phyloP scores from a whole-genome alignment of 2,888 invertebrate genomes.

The Ditula angustiorana region DNA sequence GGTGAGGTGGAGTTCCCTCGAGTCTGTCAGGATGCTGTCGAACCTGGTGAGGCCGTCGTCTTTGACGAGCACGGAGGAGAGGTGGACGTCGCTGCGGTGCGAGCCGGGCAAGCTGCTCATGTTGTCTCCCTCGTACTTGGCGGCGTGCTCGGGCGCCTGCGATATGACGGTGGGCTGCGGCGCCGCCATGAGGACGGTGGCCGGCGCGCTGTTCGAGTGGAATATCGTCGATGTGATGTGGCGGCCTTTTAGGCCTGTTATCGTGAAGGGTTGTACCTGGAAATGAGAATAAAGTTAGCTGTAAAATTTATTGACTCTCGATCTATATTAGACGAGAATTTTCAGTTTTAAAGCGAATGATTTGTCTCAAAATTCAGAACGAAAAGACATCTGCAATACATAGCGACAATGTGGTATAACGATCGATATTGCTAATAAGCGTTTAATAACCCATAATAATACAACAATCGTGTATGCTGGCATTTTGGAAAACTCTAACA shows the following conservation, averaged over 20 bases:
- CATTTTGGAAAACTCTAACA: too few species aligned
- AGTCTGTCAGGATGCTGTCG: conserved; percentile 68
- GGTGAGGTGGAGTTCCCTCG: conserved; percentile 68
- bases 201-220: conserved; percentile 69
- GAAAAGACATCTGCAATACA: too few species aligned
- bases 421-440: too few species aligned
- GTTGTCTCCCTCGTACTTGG: conserved; percentile 75
- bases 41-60: conserved; percentile 69
- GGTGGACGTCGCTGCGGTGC: conserved; percentile 57
- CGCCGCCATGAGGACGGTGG: conserved; percentile 75
- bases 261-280: conserved; percentile 75
- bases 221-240: conserved; percentile 76
- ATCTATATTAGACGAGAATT: too few species aligned
- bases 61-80: conserved; percentile 69
- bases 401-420: too few species aligned
- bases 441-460: too few species aligned
- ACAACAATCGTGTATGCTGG: too few species aligned
- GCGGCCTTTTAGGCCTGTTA: conserved; percentile 68
- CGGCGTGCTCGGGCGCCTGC: conserved; percentile 62
- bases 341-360: too few species aligned
- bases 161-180: conserved; percentile 78
- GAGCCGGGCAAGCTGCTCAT: conserved; percentile 64
- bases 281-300: conserved; percentile 37
- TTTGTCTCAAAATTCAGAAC: too few species aligned
- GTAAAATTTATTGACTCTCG: too few species aligned